These are phyloP conservation scores for Sebastes fasciatus DNA, from an alignment of 2,113 vertebrate species.

Conservation along the genomic window DNA sequence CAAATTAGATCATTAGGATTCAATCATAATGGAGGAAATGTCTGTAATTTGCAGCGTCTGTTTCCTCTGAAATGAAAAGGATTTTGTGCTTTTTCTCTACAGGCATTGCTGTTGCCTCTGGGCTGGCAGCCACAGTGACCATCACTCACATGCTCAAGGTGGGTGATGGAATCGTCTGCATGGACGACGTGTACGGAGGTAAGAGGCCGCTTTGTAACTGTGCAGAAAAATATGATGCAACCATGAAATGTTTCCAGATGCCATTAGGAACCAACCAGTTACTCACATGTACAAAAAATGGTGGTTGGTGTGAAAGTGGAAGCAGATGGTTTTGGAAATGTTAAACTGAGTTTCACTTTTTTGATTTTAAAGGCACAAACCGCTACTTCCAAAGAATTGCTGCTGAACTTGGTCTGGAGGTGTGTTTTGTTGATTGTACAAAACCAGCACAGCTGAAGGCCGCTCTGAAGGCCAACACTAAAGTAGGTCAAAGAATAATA, in stretches of 20 bases:
- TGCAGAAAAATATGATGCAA: not conserved
- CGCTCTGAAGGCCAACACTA: conserved; percentile 91
- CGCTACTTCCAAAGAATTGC: conserved; percentile 90
- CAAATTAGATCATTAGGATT: not conserved
- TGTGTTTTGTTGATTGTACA: conserved; percentile 89
- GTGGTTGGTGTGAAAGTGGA: not conserved
- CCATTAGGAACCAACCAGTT: not conserved
- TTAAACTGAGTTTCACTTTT: not conserved
- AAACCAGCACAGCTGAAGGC: conserved; percentile 85
- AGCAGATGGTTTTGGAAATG: not conserved
- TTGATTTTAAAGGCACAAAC: conserved; percentile 87
- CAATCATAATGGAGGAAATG: not conserved
- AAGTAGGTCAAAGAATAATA: conserved; percentile 81
- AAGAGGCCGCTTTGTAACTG: not conserved
- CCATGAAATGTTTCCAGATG: not conserved
- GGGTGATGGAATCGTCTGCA: conserved; percentile 91
- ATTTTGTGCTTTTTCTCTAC: not conserved
- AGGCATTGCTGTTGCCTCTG: conserved; percentile 93
- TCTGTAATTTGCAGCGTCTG: not conserved
- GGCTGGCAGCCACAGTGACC: conserved; percentile 89
- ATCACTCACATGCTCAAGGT: conserved; percentile 91
- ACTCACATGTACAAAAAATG: not conserved
- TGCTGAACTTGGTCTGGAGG: conserved; percentile 82
- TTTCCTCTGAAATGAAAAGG: not conserved
- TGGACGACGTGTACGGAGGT: conserved; percentile 97